Percentiles rank a stretch among this genome's conserved stretches.
Evolutionary conservation across 2,113 vertebrate genomes (phyloP).

Genomic region (Sebastes fasciatus): DNA sequence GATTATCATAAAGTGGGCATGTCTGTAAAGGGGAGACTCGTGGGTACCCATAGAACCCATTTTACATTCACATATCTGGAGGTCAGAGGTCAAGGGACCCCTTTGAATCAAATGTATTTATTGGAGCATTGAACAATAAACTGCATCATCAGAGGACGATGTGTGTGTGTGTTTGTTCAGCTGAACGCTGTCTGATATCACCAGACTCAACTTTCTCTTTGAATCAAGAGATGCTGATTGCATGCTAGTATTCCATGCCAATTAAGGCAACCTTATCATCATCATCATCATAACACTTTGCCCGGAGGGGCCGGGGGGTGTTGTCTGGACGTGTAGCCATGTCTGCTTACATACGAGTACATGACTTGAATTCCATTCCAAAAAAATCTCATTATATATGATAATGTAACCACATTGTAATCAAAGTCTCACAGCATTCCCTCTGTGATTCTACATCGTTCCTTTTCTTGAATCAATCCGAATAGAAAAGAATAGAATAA

Average conservation of each 20-base stretch:
- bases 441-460: neutral
- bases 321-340: neutral
- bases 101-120: neutral
- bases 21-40: too few relatives aligned
- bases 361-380: neutral
- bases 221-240: neutral
- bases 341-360: neutral
- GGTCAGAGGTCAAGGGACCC: too few relatives aligned
- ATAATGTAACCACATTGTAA: neutral
- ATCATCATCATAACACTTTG: slow-evolving; percentile 12
- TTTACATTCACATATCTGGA: too few relatives aligned
- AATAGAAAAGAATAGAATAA: slow-evolving; percentile 12
- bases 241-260: slow-evolving; percentile 22
- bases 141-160: neutral
- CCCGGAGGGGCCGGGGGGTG: neutral
- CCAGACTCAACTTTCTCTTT: neutral
- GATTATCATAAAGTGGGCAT: too few relatives aligned
- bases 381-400: neutral
- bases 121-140: neutral
- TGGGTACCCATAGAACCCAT: too few relatives aligned
- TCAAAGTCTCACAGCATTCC: neutral
- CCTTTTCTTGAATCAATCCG: neutral
- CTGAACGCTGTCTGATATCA: neutral
- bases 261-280: slow-evolving; percentile 54
- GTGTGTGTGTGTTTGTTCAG: neutral